Evolutionary conservation across 2,888 invertebrate species (phyloP).

Genomic region (Ophioninae sp.): DNA sequence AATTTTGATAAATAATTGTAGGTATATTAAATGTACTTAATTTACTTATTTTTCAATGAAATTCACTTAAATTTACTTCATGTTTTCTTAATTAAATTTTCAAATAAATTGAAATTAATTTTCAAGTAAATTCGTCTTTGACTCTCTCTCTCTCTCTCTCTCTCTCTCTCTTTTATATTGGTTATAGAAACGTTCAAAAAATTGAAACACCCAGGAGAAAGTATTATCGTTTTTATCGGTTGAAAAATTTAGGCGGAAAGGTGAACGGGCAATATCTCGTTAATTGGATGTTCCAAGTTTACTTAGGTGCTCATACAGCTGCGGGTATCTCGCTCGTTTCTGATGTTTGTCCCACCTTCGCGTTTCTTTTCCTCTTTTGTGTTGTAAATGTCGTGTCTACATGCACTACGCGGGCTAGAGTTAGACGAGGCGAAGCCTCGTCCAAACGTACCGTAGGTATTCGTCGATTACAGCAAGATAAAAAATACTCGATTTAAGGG

Average conservation of each 20-base stretch:
- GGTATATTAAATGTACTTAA: too few species aligned
- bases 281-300: constrained; percentile 51
- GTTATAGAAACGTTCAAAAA: neutral
- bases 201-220: neutral
- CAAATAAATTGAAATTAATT: too few species aligned
- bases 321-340: constrained; percentile 33
- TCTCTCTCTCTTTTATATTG: neutral
- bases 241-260: neutral
- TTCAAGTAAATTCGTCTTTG: too few species aligned
- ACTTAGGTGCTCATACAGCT: constrained; percentile 60
- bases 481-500: neutral
- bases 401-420: neutral
- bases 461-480: neutral
- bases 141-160: neutral
- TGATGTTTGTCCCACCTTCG: neutral
- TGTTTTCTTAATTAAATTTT: too few species aligned
- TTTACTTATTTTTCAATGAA: too few species aligned
- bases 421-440: neutral
- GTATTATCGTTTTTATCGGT: neutral
- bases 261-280: constrained; percentile 15
- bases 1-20: too few species aligned
- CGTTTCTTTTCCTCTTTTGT: neutral
- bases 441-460: too few species aligned
- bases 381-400: neutral
- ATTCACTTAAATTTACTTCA: too few species aligned